Percentiles rank a stretch among this genome's conserved stretches.
These are phyloP conservation scores for Cremastinae sp. DNA, from an alignment of 2,888 invertebrate species.

Conservation along the genomic window DNA sequence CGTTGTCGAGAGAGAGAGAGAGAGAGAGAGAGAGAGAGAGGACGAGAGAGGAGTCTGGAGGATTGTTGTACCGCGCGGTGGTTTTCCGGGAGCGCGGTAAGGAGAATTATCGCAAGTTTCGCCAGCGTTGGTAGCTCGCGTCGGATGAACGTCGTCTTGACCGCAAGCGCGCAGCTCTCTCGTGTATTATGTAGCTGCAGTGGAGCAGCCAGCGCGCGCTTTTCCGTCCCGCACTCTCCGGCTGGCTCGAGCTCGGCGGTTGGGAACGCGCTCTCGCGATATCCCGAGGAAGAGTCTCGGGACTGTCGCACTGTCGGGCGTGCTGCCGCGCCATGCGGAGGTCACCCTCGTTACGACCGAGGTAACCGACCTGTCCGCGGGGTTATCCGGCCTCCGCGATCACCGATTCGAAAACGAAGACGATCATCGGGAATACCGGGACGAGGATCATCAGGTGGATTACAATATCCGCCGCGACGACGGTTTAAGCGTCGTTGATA, in stretches of 20 bases:
- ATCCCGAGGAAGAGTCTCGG: slow-evolving; percentile 44
- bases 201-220: not conserved
- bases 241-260: not conserved
- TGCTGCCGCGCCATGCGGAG: slow-evolving; percentile 65
- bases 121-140: slow-evolving; percentile 71
- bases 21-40: not conserved
- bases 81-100: slow-evolving; percentile 21
- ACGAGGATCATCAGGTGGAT: slow-evolving; percentile 60
- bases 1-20: not conserved
- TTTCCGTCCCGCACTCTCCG: slow-evolving; percentile 6
- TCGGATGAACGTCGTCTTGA: slow-evolving; percentile 64
- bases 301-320: slow-evolving; percentile 60
- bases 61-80: slow-evolving; percentile 49
- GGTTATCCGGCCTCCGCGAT: slow-evolving; percentile 58
- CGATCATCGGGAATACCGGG: slow-evolving; percentile 77
- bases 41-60: slow-evolving; percentile 6
- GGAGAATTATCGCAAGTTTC: slow-evolving; percentile 50
- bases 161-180: slow-evolving; percentile 66
- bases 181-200: slow-evolving; percentile 17
- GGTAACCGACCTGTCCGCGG: slow-evolving; percentile 64
- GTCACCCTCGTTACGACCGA: slow-evolving; percentile 58
- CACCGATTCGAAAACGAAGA: slow-evolving; percentile 57
- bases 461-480: slow-evolving; percentile 53
- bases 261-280: slow-evolving; percentile 21
- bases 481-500: slow-evolving; percentile 57